Base-by-base conservation (phyloP, 92 coral and sea anemone species). In the Siderastrea radians region DNA sequence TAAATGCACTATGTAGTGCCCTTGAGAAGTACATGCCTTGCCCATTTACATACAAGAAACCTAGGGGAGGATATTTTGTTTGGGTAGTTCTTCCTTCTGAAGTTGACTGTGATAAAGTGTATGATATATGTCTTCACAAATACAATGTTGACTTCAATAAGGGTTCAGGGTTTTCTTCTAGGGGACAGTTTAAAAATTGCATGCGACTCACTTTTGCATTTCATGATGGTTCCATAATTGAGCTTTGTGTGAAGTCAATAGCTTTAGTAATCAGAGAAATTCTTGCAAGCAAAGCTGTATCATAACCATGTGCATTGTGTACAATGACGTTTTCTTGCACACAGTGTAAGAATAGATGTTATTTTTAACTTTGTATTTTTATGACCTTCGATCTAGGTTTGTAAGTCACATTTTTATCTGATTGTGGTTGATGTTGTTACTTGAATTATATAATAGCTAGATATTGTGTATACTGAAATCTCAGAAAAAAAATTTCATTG, bases 41-140 rank as follows among this genome's bases (percentile, higher is more conserved):
- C 17, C 79, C 88, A 26, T 91, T 89, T 54, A 86, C 78, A 43
- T 97, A 93, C 74, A 68, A 47, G 11, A 87, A 94, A 54, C 99
- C 99, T 7, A 83, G 64, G 53, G 99, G 99, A 45, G 99, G 99
- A 5, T 96, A 87, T 80, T 96, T 96, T 79, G 94, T 96, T 5
- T 96, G 99, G 99, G 85, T 96, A 2, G 89, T 88, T 57, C 78
- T 96, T 26, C 99, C 98, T 26, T 26, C 87, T 49, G 72, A 79
- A 10, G 72, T 87, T 9, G 92, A 96, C 71, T 85, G 95, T 51
- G 85, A 91, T 72, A 87, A 93, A 51, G 52, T 93, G 19, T 68
- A 87, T 5, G 85, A 83, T 44, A 46, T 90, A 62, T 90, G 96
- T 86, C 66, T 84, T 54, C 89, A 77, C 49, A 93, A 97, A 77